Percentiles rank a stretch among this genome's conserved stretches.
These are phyloP conservation scores for Xenentodon cancila DNA, from an alignment of 2,797 vertebrate species.

Conservation along the genomic window DNA sequence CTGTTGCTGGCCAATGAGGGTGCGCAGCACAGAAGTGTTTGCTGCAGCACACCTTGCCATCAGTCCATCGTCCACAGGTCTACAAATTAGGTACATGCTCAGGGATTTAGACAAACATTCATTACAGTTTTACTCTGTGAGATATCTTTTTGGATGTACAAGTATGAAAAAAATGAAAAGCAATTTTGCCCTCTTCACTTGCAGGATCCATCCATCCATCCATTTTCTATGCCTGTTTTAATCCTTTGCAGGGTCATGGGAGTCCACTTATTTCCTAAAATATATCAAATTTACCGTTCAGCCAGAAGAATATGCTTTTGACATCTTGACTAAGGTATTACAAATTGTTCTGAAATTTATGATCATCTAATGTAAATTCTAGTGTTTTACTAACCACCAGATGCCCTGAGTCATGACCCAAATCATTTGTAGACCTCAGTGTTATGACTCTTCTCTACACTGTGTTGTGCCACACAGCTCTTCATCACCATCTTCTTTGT, in stretches of 20 bases:
- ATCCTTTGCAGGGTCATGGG: too few species aligned
- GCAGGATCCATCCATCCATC: background rate
- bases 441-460: constrained; percentile 4
- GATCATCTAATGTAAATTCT: constrained; percentile 30
- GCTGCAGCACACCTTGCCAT: constrained; percentile 14
- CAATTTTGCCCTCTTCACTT: background rate
- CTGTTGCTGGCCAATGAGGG: constrained; percentile 39
- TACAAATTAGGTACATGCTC: constrained; percentile 40
- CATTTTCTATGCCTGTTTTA: too few species aligned
- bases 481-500: constrained; percentile 2
- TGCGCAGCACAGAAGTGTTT: constrained; percentile 1
- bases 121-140: constrained; percentile 15
- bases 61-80: constrained; percentile 30
- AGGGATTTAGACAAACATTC: constrained; percentile 14
- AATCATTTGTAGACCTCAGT: constrained; percentile 60
- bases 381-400: constrained; percentile 31
- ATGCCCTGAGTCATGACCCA: constrained; percentile 37
- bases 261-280: too few species aligned
- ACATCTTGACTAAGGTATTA: constrained; percentile 28
- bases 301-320: constrained; percentile 12
- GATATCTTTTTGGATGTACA: background rate
- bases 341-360: constrained; percentile 31
- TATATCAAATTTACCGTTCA: constrained; percentile 9
- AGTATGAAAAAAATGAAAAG: constrained; percentile 8
- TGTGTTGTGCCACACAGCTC: constrained; percentile 13